Conservation (phyloP, 2,888 invertebrate genomes). For the Torymus aiolomorphi region DNA sequence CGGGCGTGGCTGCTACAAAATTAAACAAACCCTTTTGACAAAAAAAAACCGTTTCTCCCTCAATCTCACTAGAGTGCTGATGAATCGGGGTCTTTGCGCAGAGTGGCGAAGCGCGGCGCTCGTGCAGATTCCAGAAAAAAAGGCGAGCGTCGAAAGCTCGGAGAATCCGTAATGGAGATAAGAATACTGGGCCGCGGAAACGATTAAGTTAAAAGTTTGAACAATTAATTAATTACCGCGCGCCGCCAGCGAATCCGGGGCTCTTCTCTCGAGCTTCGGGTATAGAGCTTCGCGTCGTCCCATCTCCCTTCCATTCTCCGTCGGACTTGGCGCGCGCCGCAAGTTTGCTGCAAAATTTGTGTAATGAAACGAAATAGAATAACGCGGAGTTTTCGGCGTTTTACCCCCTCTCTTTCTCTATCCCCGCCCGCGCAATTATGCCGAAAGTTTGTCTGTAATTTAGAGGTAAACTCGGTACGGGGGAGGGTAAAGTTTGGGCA, state of each 20-base stretch:
- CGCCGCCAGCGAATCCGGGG: slow-evolving; percentile 15
- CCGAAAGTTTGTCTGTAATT: slow-evolving; percentile 47
- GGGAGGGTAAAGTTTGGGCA: slow-evolving; percentile 34
- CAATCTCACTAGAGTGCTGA: slow-evolving; percentile 23
- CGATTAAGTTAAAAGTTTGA: slow-evolving; percentile 69
- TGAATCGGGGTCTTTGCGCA: slow-evolving; percentile 17
- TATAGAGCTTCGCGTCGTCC: slow-evolving; percentile 6
- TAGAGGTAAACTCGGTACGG: slow-evolving; percentile 20
- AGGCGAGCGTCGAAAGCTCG: background rate
- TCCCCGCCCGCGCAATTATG: slow-evolving; percentile 36
- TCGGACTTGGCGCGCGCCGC: slow-evolving; percentile 9
- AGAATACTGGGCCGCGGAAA: slow-evolving; percentile 53
- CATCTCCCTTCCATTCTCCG: slow-evolving; percentile 30
- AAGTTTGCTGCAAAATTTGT: slow-evolving; percentile 47
- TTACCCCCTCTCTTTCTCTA: background rate
- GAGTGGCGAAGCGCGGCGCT: background rate
- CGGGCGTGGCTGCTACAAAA: too few species aligned
- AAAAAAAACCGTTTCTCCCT: background rate
- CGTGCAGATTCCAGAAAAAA: background rate
- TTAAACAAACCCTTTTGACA: too few species aligned
- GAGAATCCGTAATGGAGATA: slow-evolving; percentile 50
- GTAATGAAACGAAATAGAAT: slow-evolving; percentile 51
- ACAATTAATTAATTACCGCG: slow-evolving; percentile 68
- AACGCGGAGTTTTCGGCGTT: slow-evolving; percentile 40
- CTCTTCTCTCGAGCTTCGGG: background rate